Percentiles rank a stretch among this genome's conserved stretches.
These are phyloP conservation scores for Drosophila sproati DNA, from an alignment of 1,140 invertebrate genomes.

Conservation along the genomic window DNA sequence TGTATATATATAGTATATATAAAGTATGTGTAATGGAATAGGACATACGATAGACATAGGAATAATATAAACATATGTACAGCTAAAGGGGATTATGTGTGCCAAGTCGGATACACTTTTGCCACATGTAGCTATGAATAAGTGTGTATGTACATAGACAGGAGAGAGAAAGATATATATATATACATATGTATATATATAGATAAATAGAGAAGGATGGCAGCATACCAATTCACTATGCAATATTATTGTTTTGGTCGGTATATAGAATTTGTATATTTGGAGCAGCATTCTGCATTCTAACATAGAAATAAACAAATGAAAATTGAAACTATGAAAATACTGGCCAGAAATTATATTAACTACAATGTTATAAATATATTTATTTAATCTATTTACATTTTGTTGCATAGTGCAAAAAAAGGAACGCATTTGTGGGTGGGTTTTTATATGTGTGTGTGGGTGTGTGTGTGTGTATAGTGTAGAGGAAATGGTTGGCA, in stretches of 20 bases:
- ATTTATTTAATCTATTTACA: background rate
- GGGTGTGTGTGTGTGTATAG: conserved; percentile 10
- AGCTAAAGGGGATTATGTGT: background rate
- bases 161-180: background rate
- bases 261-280: background rate
- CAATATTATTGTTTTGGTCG: background rate
- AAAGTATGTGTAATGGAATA: background rate
- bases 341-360: no score
- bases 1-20: background rate
- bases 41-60: no score
- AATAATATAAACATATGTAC: conserved; percentile 1
- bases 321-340: no score
- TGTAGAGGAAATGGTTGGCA: background rate
- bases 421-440: no score
- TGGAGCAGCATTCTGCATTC: no score
- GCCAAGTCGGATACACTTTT: background rate
- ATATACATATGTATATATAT: background rate
- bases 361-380: background rate
- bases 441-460: background rate
- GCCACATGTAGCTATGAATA: background rate
- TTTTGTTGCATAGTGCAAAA: conserved; percentile 12
- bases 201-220: background rate
- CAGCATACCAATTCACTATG: background rate
- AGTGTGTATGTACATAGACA: background rate
- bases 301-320: no score